Evolutionary conservation across 2,113 vertebrate species (phyloP).

Genomic region (Ciconia boyciana): DNA sequence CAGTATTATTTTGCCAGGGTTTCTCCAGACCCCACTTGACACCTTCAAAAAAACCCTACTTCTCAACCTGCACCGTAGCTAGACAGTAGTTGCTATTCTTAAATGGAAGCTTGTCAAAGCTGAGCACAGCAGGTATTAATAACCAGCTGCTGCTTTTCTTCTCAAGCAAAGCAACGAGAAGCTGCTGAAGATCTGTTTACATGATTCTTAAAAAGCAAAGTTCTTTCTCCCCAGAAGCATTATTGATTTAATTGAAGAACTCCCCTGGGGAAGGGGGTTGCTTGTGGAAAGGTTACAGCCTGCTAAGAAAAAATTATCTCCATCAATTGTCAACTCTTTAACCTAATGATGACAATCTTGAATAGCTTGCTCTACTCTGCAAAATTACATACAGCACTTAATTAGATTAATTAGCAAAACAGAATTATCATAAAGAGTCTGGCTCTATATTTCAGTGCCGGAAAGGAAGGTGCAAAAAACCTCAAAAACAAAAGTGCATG

Average conservation of each 20-base stretch:
- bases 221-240: constrained; percentile 15
- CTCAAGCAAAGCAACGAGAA: neutral
- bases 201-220: constrained; percentile 17
- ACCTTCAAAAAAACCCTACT: neutral
- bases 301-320: constrained; percentile 51
- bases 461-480: neutral
- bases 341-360: constrained; percentile 63
- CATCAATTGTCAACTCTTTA: constrained; percentile 63
- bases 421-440: constrained; percentile 43
- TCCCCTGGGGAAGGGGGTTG: neutral
- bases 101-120: neutral
- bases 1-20: neutral
- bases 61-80: neutral
- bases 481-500: no score
- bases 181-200: constrained; percentile 38
- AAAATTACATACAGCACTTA: constrained; percentile 56
- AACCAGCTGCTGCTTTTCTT: constrained; percentile 35
- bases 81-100: neutral
- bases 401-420: constrained; percentile 66
- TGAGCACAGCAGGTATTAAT: constrained; percentile 49
- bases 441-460: neutral
- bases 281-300: constrained; percentile 40
- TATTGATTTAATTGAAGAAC: constrained; percentile 56
- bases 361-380: constrained; percentile 40
- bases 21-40: neutral